Base-by-base conservation (phyloP, 2,797 vertebrate species). In the Pantherophis vulpinus region DNA sequence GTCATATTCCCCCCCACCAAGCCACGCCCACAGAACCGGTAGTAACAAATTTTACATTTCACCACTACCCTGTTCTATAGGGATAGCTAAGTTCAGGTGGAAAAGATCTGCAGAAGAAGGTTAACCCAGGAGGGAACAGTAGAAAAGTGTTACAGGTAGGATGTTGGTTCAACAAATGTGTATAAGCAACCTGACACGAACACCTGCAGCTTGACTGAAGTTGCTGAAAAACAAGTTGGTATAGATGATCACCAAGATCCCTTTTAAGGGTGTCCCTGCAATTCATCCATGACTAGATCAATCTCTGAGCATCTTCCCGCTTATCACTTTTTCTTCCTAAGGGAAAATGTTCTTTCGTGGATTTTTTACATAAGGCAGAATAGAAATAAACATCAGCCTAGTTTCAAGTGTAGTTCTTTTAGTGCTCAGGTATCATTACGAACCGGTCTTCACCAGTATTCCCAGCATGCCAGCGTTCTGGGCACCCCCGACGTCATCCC, bases 401-500 rank as follows among this genome's bases (percentile, higher is more conserved):
- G 23, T 20, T 51, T 18, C 16, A 29, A 29, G 13, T 12, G 12
- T 27, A 37, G 37, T 25, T 51, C 27, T 54, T 66, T 61, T 63
- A 18, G 63, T 2, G 32, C 51, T 23, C 23, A 27, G 1, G 56
- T n/a, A 27, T 11, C 16, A 0, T 1, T 0, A 97, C 98, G 94
- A 95, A 99, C 99, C 99, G 0, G 99, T 99, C 97, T 96, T 98
- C 0, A 99, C 99, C 66, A 99, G 97, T 97, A 99, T 99, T 93
- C 99, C 99, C 95, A 98, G 96, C 98, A 99, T 99, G 87, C 99
- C 99, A 0, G 97, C 96, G 0, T 97, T 97, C 97, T 99, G 99
- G 93, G 99, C 99, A 0, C 99, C 99, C 0, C 98, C 99, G n/a
- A 99, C 98, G 60, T 99, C 99, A 93, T 99, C 99, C 96, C 99